Evolutionary conservation across 2,797 vertebrate genomes (phyloP).

Genomic region (Etheostoma perlongum): DNA sequence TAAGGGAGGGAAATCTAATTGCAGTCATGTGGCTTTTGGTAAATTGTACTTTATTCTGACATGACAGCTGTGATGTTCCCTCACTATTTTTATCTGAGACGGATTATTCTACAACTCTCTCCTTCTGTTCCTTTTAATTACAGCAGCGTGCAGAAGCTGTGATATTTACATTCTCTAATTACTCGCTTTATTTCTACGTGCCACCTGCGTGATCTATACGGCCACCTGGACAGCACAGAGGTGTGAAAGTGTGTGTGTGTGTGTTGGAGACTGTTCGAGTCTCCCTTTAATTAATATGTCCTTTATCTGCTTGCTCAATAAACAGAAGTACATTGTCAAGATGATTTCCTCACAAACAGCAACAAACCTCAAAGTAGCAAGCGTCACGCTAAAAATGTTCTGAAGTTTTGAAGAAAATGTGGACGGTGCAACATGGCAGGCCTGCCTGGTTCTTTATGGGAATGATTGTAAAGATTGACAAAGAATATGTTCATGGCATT

Average conservation of each 20-base stretch:
- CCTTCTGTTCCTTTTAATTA: conserved; percentile 75
- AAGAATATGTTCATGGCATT: no score
- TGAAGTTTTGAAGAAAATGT: no score
- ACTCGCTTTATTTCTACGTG: conserved; percentile 62
- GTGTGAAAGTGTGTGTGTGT: conserved; percentile 8
- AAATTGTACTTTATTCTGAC: conserved; percentile 16
- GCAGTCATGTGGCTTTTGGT: conserved; percentile 1
- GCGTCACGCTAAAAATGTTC: no score
- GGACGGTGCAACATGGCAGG: no score
- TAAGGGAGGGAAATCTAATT: background rate
- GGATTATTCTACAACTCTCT: conserved; percentile 50
- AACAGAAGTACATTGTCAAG: background rate
- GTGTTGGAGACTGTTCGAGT: background rate
- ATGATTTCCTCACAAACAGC: no score
- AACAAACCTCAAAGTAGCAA: no score
- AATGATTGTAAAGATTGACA: no score
- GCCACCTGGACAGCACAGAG: conserved; percentile 31
- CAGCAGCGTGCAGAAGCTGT: conserved; percentile 50
- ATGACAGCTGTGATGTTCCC: conserved; percentile 45
- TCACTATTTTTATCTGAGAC: conserved; percentile 49
- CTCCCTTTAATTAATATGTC: conserved; percentile 41
- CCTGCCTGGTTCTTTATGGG: no score
- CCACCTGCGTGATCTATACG: conserved; percentile 59
- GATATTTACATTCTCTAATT: conserved; percentile 83
- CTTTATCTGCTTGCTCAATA: background rate